These are phyloP conservation scores for Hyles euphorbiae DNA, from an alignment of 1,140 invertebrate genomes.

Conservation along the genomic window DNA sequence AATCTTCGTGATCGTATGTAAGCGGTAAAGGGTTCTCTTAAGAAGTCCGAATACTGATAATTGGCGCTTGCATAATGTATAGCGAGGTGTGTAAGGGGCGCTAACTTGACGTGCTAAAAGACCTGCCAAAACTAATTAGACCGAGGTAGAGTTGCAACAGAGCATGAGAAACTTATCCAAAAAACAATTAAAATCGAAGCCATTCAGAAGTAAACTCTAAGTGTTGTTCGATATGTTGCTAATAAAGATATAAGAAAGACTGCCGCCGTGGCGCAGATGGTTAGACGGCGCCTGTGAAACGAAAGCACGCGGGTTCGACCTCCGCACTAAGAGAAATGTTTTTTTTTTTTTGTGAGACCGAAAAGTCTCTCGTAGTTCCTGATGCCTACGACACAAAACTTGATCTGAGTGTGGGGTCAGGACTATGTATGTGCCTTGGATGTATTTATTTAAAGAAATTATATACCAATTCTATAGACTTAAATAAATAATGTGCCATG, in stretches of 20 bases:
- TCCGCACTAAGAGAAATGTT: no score
- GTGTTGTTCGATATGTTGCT: conserved; percentile 14
- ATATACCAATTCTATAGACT: no score
- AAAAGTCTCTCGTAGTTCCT: no score
- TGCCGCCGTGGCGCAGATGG: no score
- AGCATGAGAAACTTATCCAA: conserved; percentile 39
- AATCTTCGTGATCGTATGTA: neutral
- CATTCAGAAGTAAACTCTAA: conserved; percentile 15
- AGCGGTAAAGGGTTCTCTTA: conserved; percentile 5
- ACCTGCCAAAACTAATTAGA: conserved; percentile 42
- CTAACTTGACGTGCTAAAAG: conserved; percentile 52
- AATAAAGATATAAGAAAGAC: neutral
- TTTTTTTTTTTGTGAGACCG: no score
- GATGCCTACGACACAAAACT: no score
- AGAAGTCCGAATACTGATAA: conserved; percentile 21
- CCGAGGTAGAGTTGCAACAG: conserved; percentile 54
- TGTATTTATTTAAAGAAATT: no score
- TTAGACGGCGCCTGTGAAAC: no score
- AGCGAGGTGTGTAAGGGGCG: conserved; percentile 23
- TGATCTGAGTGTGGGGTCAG: no score
- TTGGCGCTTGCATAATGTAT: conserved; percentile 38
- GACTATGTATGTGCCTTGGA: no score
- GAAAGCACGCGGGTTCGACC: no score
- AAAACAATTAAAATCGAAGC: conserved; percentile 34
- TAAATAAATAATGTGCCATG: no score